Percentiles rank a stretch among this genome's conserved stretches.
Evolutionary conservation across 2,888 invertebrate species (phyloP).

Genomic region (Periphyllus acericola): DNA sequence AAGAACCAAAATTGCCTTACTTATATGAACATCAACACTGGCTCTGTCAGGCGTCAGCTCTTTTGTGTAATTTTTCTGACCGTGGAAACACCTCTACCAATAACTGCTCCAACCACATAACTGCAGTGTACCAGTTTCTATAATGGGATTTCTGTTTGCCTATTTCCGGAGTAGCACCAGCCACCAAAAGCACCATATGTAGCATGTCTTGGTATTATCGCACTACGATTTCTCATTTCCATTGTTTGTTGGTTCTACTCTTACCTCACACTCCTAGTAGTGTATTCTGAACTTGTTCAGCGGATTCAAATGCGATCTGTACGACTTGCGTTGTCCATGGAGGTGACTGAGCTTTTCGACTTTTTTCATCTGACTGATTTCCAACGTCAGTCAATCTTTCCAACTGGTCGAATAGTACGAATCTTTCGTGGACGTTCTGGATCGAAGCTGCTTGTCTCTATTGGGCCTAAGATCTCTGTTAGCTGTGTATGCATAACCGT

Average conservation of each 20-base stretch:
- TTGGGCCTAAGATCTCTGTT: too few species aligned
- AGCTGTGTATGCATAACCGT: too few species aligned
- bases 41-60: slow-evolving; percentile 90
- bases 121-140: slow-evolving; percentile 94
- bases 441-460: too few species aligned
- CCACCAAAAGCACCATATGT: slow-evolving; percentile 77
- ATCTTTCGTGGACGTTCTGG: too few species aligned
- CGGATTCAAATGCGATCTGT: slow-evolving; percentile 88
- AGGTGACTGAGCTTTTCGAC: slow-evolving; percentile 89
- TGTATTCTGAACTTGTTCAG: slow-evolving; percentile 93
- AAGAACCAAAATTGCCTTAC: slow-evolving; percentile 89
- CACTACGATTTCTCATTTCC: slow-evolving; percentile 71
- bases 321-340: slow-evolving; percentile 85
- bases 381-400: slow-evolving; percentile 85
- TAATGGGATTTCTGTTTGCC: slow-evolving; percentile 87
- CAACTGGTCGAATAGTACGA: slow-evolving; percentile 91
- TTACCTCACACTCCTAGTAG: too few species aligned
- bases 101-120: slow-evolving; percentile 98
- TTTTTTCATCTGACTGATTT: slow-evolving; percentile 87
- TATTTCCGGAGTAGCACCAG: slow-evolving; percentile 77
- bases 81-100: slow-evolving; percentile 96
- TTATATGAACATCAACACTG: slow-evolving; percentile 93
- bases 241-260: slow-evolving; percentile 84
- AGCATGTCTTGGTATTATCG: slow-evolving; percentile 69
- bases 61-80: slow-evolving; percentile 96